phyloP scores from a whole-genome alignment of 2,113 vertebrate genomes.

The Camarhynchus parvulus region DNA sequence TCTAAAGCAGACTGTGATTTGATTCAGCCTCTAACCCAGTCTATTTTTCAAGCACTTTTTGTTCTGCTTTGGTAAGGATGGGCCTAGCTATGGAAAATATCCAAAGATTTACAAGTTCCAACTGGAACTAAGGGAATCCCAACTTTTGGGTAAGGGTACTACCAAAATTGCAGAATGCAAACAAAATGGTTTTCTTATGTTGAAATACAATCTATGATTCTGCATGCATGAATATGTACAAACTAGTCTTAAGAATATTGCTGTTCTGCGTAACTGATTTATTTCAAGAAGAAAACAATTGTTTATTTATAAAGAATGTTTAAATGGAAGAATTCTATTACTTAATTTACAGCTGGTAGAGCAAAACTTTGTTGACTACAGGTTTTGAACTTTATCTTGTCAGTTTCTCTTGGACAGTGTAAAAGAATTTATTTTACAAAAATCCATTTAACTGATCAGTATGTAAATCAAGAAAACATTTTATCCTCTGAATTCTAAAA shows the following conservation, averaged over 20 bases:
- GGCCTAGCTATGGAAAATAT: fast-evolving
- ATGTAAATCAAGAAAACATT: neutral
- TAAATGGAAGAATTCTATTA: constrained; percentile 38
- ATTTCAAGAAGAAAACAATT: constrained; percentile 47
- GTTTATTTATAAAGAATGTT: constrained; percentile 64
- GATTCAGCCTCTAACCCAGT: neutral
- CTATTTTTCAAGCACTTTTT: neutral
- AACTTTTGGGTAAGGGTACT: neutral
- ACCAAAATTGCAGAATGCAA: neutral
- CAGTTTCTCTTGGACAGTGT: neutral
- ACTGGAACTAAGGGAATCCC: neutral
- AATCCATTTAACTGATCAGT: neutral
- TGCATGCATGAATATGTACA: neutral
- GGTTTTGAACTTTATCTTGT: neutral
- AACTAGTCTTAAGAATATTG: neutral
- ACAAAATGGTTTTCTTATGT: neutral
- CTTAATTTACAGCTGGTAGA: neutral
- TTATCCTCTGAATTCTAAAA: neutral
- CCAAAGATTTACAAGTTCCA: neutral
- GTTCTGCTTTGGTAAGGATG: neutral
- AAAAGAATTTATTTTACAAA: neutral
- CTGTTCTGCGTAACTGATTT: constrained; percentile 55
- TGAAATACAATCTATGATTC: neutral
- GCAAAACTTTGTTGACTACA: neutral
- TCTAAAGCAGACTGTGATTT: neutral